These are phyloP conservation scores for Spongilla lacustris DNA, from an alignment of 37 sponge, comb jelly and placozoan species.

Conservation along the genomic window DNA sequence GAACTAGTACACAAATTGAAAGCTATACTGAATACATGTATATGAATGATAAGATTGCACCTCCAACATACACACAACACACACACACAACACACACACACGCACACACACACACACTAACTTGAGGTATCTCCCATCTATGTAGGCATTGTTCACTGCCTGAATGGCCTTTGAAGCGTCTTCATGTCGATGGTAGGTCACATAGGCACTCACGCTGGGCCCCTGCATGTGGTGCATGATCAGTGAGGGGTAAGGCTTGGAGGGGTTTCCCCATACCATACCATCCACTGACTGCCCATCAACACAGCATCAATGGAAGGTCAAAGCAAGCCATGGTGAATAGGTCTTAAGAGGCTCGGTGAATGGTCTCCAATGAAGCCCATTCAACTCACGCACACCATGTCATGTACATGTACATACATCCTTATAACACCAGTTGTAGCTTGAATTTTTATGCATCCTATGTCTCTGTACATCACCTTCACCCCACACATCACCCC, in stretches of 20 bases:
- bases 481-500: neutral
- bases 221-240: slow-evolving; percentile 46
- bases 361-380: neutral
- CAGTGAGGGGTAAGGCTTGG: neutral
- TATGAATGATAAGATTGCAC: neutral
- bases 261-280: neutral
- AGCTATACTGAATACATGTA: neutral
- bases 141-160: slow-evolving; percentile 84
- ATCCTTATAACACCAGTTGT: neutral
- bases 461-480: too few relatives aligned
- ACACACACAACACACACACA: neutral
- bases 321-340: neutral
- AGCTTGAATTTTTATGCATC: too few relatives aligned
- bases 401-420: neutral
- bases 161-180: slow-evolving; percentile 82
- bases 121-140: slow-evolving; percentile 82
- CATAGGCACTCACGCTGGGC: slow-evolving; percentile 93
- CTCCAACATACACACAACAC: neutral
- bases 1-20: too few relatives aligned
- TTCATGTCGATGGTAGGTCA: slow-evolving; percentile 79
- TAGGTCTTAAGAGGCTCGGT: neutral
- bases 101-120: slow-evolving; percentile 19
- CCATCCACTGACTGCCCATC: neutral
- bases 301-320: neutral
- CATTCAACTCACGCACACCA: neutral